A percentile compares a stretch with the other conserved stretches of the same genome.
Conservation (phyloP, 2,797 vertebrate genomes). For the Corythornis leucogaster region DNA sequence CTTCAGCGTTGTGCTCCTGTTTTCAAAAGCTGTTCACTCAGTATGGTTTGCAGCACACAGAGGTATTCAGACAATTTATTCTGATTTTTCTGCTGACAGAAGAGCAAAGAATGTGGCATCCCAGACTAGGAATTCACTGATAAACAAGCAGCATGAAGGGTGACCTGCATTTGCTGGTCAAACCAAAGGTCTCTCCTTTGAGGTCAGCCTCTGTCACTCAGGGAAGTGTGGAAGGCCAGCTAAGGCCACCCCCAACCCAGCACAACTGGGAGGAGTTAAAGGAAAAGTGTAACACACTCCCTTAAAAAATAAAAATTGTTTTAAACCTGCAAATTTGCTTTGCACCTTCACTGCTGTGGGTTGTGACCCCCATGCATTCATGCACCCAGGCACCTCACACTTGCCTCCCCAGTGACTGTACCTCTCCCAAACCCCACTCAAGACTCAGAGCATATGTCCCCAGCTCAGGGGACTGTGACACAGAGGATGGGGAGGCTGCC, state of each 20-base stretch:
- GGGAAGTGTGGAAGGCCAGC: not conserved
- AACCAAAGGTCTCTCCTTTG: not conserved
- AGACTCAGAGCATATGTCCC: rapidly evolving
- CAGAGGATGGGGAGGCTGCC: rapidly evolving
- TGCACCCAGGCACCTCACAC: not conserved
- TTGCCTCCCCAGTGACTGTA: not conserved
- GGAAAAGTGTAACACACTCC: not conserved
- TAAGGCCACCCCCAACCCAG: not conserved
- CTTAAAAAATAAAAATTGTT: not conserved
- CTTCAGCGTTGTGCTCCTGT: not conserved
- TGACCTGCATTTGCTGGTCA: not conserved
- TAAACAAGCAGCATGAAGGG: not conserved
- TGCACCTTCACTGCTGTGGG: not conserved
- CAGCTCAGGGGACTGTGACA: not conserved
- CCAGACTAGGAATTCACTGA: not conserved
- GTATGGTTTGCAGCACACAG: not conserved
- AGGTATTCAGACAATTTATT: not conserved
- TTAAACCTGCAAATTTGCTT: not conserved
- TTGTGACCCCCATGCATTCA: not conserved
- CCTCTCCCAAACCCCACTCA: not conserved
- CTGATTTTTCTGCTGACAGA: not conserved
- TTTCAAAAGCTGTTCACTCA: not conserved
- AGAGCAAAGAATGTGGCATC: not conserved
- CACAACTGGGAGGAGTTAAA: not conserved
- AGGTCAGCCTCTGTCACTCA: not conserved